Evolutionary conservation across 2,113 vertebrate genomes (phyloP).

Genomic region (Empidonax traillii): DNA sequence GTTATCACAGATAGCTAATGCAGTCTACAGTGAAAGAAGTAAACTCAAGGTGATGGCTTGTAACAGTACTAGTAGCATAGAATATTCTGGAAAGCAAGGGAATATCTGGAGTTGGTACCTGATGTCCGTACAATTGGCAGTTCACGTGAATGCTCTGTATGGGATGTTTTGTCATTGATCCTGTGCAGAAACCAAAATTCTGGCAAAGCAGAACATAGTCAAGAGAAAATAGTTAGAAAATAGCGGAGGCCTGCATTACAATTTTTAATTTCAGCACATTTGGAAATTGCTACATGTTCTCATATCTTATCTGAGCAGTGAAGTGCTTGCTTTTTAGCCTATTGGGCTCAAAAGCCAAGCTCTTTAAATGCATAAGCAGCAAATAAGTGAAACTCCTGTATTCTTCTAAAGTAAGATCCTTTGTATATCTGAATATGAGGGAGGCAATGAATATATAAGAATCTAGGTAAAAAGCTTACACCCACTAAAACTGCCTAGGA

Average conservation of each 20-base stretch:
- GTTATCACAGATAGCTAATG: background rate
- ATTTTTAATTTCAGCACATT: background rate
- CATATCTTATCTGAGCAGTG: background rate
- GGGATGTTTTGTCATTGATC: background rate
- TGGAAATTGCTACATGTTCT: background rate
- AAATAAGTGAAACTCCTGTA: background rate
- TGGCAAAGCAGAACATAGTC: conserved; percentile 23
- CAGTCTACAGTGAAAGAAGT: background rate
- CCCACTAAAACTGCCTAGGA: background rate
- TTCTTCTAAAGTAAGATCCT: background rate
- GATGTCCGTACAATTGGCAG: conserved; percentile 62
- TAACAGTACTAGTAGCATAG: background rate
- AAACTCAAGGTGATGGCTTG: background rate
- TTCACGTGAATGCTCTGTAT: background rate
- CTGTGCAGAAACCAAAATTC: conserved; percentile 76
- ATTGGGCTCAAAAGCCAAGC: background rate
- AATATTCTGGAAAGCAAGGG: background rate
- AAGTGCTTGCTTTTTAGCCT: background rate
- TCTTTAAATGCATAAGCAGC: background rate
- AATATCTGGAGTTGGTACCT: conserved; percentile 58
- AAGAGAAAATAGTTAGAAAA: background rate
- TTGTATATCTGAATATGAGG: background rate
- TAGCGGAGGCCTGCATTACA: background rate
- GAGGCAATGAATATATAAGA: background rate
- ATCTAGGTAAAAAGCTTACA: background rate